Evolutionary conservation across 1,140 invertebrate species (phyloP).

Genomic region (Homalodisca vitripennis): DNA sequence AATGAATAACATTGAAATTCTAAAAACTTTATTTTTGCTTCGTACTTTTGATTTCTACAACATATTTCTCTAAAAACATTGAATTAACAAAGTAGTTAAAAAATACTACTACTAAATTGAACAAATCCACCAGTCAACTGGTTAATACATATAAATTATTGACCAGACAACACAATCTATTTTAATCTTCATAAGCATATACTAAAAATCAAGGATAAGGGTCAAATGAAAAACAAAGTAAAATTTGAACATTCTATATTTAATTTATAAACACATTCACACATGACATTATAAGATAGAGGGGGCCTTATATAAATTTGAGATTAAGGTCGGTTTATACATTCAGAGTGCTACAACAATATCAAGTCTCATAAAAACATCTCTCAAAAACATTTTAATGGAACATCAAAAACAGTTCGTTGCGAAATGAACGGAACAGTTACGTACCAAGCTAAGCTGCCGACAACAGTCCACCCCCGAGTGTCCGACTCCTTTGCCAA

Average conservation of each 20-base stretch:
- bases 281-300: conserved; percentile 26
- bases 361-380: not conserved
- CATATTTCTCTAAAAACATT: too few species aligned
- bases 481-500: too few species aligned
- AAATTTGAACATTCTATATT: conserved; percentile 27
- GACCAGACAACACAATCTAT: too few species aligned
- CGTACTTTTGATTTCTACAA: too few species aligned
- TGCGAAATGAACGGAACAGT: conserved; percentile 21
- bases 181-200: too few species aligned
- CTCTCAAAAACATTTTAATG: conserved; percentile 12
- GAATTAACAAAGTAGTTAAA: too few species aligned
- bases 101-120: too few species aligned
- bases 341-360: conserved; percentile 21
- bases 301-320: conserved; percentile 15
- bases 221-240: not conserved
- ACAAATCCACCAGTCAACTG: too few species aligned
- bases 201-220: too few species aligned
- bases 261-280: conserved; percentile 27
- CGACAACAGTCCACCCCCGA: not conserved
- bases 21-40: too few species aligned
- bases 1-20: too few species aligned
- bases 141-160: too few species aligned
- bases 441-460: conserved; percentile 19
- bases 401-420: conserved; percentile 25
- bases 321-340: conserved; percentile 2